phyloP scores from a whole-genome alignment of 2,113 vertebrate genomes.

The Osmerus eperlanus region DNA sequence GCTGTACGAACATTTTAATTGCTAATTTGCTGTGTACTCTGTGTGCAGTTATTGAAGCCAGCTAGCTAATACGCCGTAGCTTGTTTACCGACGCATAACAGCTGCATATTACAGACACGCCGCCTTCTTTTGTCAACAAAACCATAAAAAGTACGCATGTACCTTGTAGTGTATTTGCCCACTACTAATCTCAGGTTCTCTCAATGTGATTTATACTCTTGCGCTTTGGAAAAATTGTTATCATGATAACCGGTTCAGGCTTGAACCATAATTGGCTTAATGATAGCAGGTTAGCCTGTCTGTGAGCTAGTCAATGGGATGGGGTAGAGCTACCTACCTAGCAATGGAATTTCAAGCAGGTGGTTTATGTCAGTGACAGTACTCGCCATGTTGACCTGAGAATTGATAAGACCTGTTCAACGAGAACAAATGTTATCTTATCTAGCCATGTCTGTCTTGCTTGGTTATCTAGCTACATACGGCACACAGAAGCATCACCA shows the following conservation, averaged over 20 bases:
- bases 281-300: slow-evolving; percentile 25
- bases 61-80: neutral
- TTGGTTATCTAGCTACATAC: neutral
- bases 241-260: slow-evolving; percentile 52
- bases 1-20: neutral
- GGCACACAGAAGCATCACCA: neutral
- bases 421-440: neutral
- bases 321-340: neutral
- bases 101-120: slow-evolving; percentile 4
- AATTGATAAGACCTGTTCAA: neutral
- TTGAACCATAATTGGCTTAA: slow-evolving; percentile 67
- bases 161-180: neutral
- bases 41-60: slow-evolving; percentile 14
- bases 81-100: slow-evolving; percentile 5
- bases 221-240: neutral
- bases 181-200: neutral
- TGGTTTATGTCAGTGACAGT: neutral
- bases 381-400: neutral
- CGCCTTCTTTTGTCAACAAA: slow-evolving; percentile 15
- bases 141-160: neutral
- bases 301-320: slow-evolving; percentile 11
- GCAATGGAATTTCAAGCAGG: neutral
- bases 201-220: neutral
- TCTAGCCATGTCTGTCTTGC: neutral
- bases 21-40: rapidly evolving